Conservation (phyloP, 2,113 vertebrate genomes). For the Sapayoa aenigma region DNA sequence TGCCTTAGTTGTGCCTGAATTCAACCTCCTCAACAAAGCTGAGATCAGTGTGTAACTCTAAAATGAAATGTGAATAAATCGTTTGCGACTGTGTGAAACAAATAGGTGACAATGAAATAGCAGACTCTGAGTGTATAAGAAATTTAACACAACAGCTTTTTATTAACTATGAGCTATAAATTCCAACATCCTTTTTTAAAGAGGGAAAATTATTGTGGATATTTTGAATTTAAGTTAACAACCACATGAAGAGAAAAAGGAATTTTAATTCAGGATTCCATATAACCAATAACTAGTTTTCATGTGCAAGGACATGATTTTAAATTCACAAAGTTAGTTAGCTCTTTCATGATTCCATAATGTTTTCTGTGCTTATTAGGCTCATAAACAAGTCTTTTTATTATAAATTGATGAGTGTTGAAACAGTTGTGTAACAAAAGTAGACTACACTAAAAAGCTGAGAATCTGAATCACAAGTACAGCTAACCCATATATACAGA, state of each 20-base stretch:
- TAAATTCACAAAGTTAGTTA: conserved; percentile 64
- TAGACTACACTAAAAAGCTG: background rate
- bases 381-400: conserved; percentile 41
- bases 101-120: background rate
- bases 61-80: background rate
- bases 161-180: background rate
- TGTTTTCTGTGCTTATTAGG: conserved; percentile 46
- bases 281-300: conserved; percentile 60
- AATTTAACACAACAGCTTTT: background rate
- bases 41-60: background rate
- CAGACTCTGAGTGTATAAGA: background rate
- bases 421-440: background rate
- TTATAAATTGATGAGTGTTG: conserved; percentile 27
- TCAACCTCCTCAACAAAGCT: background rate
- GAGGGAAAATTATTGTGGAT: background rate
- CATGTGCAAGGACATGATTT: conserved; percentile 37
- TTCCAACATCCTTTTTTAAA: background rate
- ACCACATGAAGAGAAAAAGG: background rate
- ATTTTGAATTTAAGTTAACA: conserved; percentile 33
- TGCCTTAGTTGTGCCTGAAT: background rate
- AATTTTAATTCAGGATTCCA: background rate
- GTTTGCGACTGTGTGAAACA: background rate
- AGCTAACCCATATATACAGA: background rate
- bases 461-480: background rate
- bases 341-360: conserved; percentile 42